Percentiles rank a stretch among this genome's conserved stretches.
Evolutionary conservation across 2,113 vertebrate genomes (phyloP).

Genomic region (Elaphurus davidianus): DNA sequence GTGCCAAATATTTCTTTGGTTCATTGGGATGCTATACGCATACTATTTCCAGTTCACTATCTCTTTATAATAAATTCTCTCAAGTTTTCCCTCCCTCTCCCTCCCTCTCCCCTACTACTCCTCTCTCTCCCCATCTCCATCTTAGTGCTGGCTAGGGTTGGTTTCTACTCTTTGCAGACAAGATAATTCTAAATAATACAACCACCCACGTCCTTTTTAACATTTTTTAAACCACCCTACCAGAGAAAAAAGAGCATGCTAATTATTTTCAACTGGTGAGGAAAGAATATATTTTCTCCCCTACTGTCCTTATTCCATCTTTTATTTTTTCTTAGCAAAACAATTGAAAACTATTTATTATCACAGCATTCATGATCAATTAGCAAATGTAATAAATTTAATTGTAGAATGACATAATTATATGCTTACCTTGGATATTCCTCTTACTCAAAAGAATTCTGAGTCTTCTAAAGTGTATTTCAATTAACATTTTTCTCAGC

Average conservation of each 20-base stretch:
- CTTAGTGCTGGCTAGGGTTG: not conserved
- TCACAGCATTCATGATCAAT: not conserved
- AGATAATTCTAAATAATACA: not conserved
- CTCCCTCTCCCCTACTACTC: rapidly evolving
- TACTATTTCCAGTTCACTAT: not conserved
- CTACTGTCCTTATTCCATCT: not conserved
- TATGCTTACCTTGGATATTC: not conserved
- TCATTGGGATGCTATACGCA: not conserved
- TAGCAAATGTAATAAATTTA: not conserved
- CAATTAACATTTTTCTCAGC: not conserved
- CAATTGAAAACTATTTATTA: not conserved
- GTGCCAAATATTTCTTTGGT: not conserved
- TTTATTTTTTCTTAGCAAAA: not conserved
- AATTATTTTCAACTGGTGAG: not conserved
- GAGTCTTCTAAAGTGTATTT: not conserved
- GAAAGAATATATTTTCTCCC: not conserved
- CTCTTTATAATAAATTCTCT: not conserved
- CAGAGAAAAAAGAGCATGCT: not conserved
- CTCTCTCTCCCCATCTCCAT: not conserved
- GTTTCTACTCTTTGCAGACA: not conserved
- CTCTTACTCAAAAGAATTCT: not conserved
- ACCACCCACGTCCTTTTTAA: not conserved
- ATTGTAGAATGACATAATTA: not conserved
- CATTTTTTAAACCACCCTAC: not conserved
- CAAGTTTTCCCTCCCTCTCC: not conserved